These are phyloP conservation scores for Heliconius hermathena DNA, from an alignment of 1,140 invertebrate species.

Conservation along the genomic window DNA sequence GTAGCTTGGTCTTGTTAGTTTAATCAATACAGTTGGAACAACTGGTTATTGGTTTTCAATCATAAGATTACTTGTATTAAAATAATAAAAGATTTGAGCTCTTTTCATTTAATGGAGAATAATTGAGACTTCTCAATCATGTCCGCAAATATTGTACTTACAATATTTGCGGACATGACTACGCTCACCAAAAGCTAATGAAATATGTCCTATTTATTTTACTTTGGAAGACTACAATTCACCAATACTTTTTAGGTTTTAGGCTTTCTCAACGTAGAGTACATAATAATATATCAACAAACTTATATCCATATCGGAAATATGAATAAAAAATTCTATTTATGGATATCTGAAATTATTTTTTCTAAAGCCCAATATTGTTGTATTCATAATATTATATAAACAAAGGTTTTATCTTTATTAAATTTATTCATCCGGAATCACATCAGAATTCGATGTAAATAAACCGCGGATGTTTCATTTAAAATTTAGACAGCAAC, in stretches of 20 bases:
- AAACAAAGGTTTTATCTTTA: constrained; percentile 20
- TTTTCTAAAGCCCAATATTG: neutral
- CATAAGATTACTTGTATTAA: neutral
- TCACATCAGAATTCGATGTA: constrained; percentile 33
- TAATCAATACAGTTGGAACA: constrained; percentile 8
- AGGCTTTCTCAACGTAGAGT: constrained; percentile 26
- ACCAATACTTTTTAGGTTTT: constrained; percentile 31
- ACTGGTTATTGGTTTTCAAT: neutral
- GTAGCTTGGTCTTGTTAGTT: neutral
- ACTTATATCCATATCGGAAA: constrained; percentile 15
- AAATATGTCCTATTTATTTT: constrained; percentile 15
- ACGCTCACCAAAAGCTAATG: constrained; percentile 20
- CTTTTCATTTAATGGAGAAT: neutral
- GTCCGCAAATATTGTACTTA: too few relatives aligned
- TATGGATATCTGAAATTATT: constrained; percentile 19
- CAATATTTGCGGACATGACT: neutral
- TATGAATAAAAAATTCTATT: constrained; percentile 25
- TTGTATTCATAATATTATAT: constrained; percentile 24
- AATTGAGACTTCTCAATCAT: too few relatives aligned
- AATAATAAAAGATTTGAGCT: constrained; percentile 4
- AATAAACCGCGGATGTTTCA: constrained; percentile 25
- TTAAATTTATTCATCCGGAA: constrained; percentile 21
- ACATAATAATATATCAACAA: constrained; percentile 22
- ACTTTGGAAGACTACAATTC: constrained; percentile 39
- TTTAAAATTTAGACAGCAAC: constrained; percentile 36